Evolutionary conservation across 1,140 invertebrate genomes (phyloP), one percentile per base, ranked within the genome.

Genomic region (Leguminivora glycinivorella): DNA sequence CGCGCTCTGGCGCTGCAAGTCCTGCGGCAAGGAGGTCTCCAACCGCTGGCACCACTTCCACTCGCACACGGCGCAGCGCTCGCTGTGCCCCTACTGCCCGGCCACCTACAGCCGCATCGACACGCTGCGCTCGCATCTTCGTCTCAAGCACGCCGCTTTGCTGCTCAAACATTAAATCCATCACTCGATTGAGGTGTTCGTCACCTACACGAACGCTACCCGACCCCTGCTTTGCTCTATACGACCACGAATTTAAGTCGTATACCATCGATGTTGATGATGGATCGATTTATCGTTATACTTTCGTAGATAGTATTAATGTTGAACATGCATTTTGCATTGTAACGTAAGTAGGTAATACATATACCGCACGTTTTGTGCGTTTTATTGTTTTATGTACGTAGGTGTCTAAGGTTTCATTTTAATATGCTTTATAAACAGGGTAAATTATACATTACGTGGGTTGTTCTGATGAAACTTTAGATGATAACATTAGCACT

Each of bases 41-140:
- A 96, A 96, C 90, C 93, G 96, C 81, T 96, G 96, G 96, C 96
- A 97, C 90, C 96, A 97, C 92, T 96, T 94, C 92, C 96, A 96
- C 90, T 96, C 95, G 74, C 96, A 97, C 88, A 96, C 95, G 47
- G 93, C 95, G 63, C 94, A 96, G 88, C 93, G 96, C 75, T 96
- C 95, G 72, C 94, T 94, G 78, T 97, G 96, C 87, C 96, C 96
- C 38, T 96, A 96, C 87, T 97, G 96, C 92, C 94, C 95, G 71
- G 95, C 96, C 77, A 96, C 95, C 56, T 97, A 97, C 92, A 96
- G 95, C 92, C 94, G 96, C 83, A 96, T 96, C 82, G 96, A 97
- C 92, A 96, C 95, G 19, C 92, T 96, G 76, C 93, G 95, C 79
- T 94, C 94, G 31, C 96, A 96, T 87, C 92, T 96, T 85, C 93